Evolutionary conservation across 2,113 vertebrate genomes (phyloP).

Genomic region (Gorsachius goisagi): DNA sequence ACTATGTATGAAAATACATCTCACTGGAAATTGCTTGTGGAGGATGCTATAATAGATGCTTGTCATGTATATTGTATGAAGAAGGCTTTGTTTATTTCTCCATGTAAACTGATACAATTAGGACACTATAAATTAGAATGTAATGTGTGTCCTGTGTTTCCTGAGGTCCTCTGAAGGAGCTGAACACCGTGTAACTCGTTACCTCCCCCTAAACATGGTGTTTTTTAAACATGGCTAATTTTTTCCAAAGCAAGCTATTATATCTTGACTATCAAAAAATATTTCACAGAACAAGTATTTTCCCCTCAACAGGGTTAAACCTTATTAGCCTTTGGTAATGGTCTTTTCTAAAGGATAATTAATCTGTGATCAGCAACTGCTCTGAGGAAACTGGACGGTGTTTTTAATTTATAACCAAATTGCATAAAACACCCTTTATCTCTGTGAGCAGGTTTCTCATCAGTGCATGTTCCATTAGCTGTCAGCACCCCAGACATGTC

Average conservation of each 20-base stretch:
- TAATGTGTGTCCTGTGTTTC: neutral
- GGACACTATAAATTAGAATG: neutral
- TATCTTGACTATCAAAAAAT: neutral
- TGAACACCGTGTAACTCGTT: neutral
- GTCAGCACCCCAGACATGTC: neutral
- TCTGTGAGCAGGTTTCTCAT: neutral
- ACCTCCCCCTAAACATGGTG: neutral
- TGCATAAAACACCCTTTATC: neutral
- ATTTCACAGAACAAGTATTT: neutral
- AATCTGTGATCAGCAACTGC: neutral
- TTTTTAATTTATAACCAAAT: neutral
- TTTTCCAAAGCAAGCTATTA: neutral
- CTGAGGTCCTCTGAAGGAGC: neutral
- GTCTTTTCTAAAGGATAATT: slow-evolving; percentile 31
- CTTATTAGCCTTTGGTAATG: slow-evolving; percentile 1
- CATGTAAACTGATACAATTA: slow-evolving; percentile 29
- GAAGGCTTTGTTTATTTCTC: slow-evolving; percentile 18
- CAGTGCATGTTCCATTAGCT: neutral
- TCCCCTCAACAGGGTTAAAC: neutral
- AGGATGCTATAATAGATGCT: slow-evolving; percentile 14
- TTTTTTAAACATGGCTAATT: neutral
- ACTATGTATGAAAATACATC: neutral
- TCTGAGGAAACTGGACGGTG: neutral
- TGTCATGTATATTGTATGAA: neutral
- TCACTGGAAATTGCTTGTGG: slow-evolving; percentile 42